These are phyloP conservation scores for Porites lutea DNA, from an alignment of 64 coral and sea anemone species.

Conservation along the genomic window DNA sequence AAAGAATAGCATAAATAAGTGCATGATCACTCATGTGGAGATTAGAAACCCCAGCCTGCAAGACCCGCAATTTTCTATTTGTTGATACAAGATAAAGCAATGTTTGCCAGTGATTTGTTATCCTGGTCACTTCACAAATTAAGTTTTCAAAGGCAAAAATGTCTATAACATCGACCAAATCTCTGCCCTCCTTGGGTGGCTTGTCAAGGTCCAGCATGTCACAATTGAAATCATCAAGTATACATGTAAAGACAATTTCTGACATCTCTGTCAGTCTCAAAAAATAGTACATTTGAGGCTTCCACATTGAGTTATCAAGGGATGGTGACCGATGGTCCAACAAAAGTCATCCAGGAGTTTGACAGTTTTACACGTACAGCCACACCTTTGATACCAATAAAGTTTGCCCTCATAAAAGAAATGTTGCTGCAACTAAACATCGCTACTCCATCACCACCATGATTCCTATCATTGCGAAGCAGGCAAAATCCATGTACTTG, in stretches of 20 bases:
- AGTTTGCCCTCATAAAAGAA: not conserved
- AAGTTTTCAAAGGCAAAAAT: slow-evolving; percentile 54
- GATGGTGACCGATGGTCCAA: slow-evolving; percentile 25
- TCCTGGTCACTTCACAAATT: slow-evolving; percentile 16
- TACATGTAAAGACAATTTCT: not conserved
- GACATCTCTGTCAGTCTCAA: not conserved
- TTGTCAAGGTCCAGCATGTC: slow-evolving; percentile 27
- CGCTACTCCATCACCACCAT: not conserved
- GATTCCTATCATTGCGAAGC: slow-evolving; percentile 30
- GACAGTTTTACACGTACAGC: slow-evolving; percentile 23
- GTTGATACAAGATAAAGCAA: slow-evolving; percentile 37
- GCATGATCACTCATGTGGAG: slow-evolving; percentile 15
- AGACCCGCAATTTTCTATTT: slow-evolving; percentile 3
- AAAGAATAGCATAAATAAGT: not conserved
- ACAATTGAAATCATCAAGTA: slow-evolving; percentile 46
- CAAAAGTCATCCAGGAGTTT: slow-evolving; percentile 31
- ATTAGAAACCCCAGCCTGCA: slow-evolving; percentile 8
- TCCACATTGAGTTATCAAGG: slow-evolving; percentile 50
- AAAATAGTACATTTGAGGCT: slow-evolving; percentile 13
- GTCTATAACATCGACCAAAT: slow-evolving; percentile 40
- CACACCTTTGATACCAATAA: slow-evolving; percentile 13
- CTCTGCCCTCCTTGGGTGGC: slow-evolving; percentile 23
- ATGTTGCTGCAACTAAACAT: slow-evolving; percentile 15
- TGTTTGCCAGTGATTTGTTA: slow-evolving; percentile 19
- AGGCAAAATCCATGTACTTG: slow-evolving; percentile 20